These are phyloP conservation scores for Naja naja DNA, from an alignment of 2,113 vertebrate genomes.

Conservation along the genomic window DNA sequence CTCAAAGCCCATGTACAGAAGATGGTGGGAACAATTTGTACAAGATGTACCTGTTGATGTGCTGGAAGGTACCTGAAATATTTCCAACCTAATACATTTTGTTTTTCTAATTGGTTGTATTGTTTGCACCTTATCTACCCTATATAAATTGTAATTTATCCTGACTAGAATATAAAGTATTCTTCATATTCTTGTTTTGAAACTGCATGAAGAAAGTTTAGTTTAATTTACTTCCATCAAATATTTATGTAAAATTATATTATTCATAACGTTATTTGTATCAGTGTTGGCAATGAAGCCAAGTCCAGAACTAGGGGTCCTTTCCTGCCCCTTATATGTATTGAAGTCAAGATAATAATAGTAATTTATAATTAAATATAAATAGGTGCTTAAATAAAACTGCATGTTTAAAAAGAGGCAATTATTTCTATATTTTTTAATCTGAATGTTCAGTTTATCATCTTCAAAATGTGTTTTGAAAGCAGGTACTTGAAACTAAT, in stretches of 20 bases:
- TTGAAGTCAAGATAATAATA: neutral
- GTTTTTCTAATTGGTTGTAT: neutral
- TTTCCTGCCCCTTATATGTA: neutral
- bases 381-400: neutral
- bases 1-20: constrained; percentile 89
- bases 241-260: neutral
- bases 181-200: neutral
- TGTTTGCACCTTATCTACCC: neutral
- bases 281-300: neutral
- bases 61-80: constrained; percentile 82
- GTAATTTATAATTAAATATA: neutral
- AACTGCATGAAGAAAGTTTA: neutral
- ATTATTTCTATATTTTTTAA: neutral
- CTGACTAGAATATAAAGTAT: neutral
- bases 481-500: neutral
- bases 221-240: neutral
- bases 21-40: constrained; percentile 99
- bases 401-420: neutral
- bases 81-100: neutral
- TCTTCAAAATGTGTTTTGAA: neutral
- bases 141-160: neutral
- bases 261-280: neutral
- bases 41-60: constrained; percentile 97
- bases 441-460: neutral
- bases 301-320: neutral